These are phyloP conservation scores for Baryphthengus martii DNA, from an alignment of 2,113 vertebrate genomes.

Conservation along the genomic window DNA sequence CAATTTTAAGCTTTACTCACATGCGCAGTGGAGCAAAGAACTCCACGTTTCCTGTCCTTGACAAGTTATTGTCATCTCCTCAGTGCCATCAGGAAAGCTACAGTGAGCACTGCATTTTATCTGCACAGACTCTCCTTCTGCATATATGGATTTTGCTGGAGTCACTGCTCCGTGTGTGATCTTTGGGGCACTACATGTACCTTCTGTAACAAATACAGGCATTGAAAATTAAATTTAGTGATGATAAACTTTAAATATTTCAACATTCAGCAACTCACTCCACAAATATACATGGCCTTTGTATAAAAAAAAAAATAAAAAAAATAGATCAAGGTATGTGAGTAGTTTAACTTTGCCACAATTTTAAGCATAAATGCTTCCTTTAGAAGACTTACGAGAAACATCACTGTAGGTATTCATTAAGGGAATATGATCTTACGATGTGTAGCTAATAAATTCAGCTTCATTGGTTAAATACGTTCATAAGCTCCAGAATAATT, in stretches of 20 bases:
- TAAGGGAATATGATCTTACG: background rate
- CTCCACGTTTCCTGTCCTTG: background rate
- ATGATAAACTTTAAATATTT: background rate
- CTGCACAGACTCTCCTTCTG: background rate
- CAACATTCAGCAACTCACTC: background rate
- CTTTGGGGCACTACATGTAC: rapidly evolving
- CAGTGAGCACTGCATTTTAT: background rate
- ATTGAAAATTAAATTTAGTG: background rate
- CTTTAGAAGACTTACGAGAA: background rate
- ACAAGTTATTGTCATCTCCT: background rate
- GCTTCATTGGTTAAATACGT: background rate
- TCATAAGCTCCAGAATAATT: background rate
- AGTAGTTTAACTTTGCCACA: background rate
- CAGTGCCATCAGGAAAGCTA: background rate
- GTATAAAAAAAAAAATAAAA: background rate
- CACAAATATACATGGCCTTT: background rate
- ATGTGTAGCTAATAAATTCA: background rate
- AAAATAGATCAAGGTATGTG: background rate
- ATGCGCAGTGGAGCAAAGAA: background rate
- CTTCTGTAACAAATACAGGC: rapidly evolving
- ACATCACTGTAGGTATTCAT: background rate
- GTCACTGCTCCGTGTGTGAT: background rate
- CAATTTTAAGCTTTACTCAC: background rate
- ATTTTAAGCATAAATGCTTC: background rate
- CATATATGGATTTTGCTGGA: background rate